A percentile compares a stretch with the other conserved stretches of the same genome.
phyloP scores from a whole-genome alignment of 2,888 invertebrate genomes.

The Phlogophora meticulosa region DNA sequence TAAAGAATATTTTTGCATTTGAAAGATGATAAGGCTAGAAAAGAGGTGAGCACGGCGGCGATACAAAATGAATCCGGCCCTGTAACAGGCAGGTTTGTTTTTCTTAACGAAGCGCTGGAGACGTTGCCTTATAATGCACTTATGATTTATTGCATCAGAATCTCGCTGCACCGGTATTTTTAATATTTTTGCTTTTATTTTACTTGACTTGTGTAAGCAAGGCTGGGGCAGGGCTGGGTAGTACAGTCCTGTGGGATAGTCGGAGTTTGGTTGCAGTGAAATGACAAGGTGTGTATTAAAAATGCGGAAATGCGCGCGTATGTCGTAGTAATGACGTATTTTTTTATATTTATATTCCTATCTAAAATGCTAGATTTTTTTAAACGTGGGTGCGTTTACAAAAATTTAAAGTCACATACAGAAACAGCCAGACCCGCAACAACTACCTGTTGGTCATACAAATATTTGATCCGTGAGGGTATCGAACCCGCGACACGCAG shows the following conservation, averaged over 20 bases:
- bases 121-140: constrained; percentile 81
- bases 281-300: too few relatives aligned
- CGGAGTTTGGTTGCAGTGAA: background rate
- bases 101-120: constrained; percentile 81
- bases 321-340: too few relatives aligned
- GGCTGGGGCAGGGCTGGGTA: background rate
- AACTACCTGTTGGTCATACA: too few relatives aligned
- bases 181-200: constrained; percentile 67
- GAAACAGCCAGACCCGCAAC: too few relatives aligned
- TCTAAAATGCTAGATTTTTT: too few relatives aligned
- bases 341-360: too few relatives aligned
- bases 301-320: background rate
- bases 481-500: too few relatives aligned
- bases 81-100: constrained; percentile 77
- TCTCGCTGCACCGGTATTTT: constrained; percentile 73
- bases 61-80: constrained; percentile 60
- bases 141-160: constrained; percentile 83
- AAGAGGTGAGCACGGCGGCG: constrained; percentile 57
- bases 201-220: constrained; percentile 50
- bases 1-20: too few relatives aligned
- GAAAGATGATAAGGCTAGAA: too few relatives aligned
- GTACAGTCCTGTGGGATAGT: constrained; percentile 17
- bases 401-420: too few relatives aligned
- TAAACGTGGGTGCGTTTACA: too few relatives aligned
- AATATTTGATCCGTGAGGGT: too few relatives aligned